Evolutionary conservation across 2,888 invertebrate genomes (phyloP).

Genomic region (Heliconius erato): DNA sequence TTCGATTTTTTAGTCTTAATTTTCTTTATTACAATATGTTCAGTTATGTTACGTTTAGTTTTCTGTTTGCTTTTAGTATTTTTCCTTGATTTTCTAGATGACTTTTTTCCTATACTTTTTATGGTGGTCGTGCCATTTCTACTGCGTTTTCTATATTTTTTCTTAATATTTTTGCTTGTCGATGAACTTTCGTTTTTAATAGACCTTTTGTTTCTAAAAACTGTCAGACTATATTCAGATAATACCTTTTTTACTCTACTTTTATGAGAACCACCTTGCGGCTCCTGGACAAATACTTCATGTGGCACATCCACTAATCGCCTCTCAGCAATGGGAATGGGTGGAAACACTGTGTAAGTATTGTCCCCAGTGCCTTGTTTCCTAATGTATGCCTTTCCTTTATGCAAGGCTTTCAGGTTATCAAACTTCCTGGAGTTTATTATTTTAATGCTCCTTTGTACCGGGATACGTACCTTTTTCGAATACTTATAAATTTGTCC

Average conservation of each 20-base stretch:
- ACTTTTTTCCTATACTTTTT: neutral
- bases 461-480: conserved; percentile 57
- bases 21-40: conserved; percentile 13
- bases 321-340: conserved; percentile 48
- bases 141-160: neutral
- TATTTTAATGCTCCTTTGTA: conserved; percentile 59
- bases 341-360: conserved; percentile 66
- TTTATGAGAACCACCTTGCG: conserved; percentile 53
- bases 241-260: conserved; percentile 64
- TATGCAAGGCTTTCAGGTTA: conserved; percentile 44
- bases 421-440: conserved; percentile 62
- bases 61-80: conserved; percentile 23
- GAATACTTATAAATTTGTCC: conserved; percentile 54
- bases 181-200: neutral
- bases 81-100: conserved; percentile 4
- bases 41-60: conserved; percentile 2
- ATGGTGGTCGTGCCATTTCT: neutral
- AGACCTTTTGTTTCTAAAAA: conserved; percentile 49
- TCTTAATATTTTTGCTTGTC: neutral
- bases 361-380: conserved; percentile 39
- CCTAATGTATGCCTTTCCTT: conserved; percentile 37
- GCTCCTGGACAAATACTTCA: conserved; percentile 61
- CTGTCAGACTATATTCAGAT: conserved; percentile 39
- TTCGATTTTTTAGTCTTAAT: neutral
- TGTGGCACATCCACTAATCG: conserved; percentile 56